Evolutionary conservation across 2,797 vertebrate species (phyloP), one percentile per base, ranked within the genome.

Genomic region (Eleutherodactylus coqui): DNA sequence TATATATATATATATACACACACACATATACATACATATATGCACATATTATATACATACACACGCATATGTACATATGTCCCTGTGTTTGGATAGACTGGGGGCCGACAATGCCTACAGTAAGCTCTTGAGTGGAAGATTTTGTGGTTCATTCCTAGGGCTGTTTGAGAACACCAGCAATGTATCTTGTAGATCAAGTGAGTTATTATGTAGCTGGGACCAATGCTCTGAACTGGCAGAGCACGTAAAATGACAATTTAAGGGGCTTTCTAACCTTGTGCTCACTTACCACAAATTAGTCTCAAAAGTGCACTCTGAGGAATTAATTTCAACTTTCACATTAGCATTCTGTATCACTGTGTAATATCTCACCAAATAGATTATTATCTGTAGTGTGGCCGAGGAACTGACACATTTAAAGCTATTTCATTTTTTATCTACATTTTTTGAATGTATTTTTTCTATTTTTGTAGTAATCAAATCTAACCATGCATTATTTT

Each of bases 221-320:
- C 53, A 47, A 51, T 7, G 84, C 78, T 75, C 17, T 75, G 84
- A 75, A 81, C 84, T 86, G 84, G 69, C 77, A 86, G 78, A 62
- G 64, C 70, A 51, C 34, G 78, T 62, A 60, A 79, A 86, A 85
- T 75, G 69, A 86, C 84, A 75, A 81, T 81, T 86, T 86, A 81
- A 80, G 78, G 84, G 78, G 29, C 84, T 79, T 86, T 81, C 62
- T 81, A 86, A 86, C 84, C 84, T 86, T 81, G 77, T 80, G 78
- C 84, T 86, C 84, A 45, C 67, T 86, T 81, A 55, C 79, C 69
- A 80, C 77, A 86, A 80, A 86, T 86, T 86, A 86, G 69, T 72
- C 84, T 80, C 78, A 36, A 86, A 86, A 86, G 69, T 86, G 84
- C 78, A 81, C 67, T 75, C 78, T 32, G 53, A 75, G 84, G 84